Conservation (phyloP, 1,140 invertebrate species). For the Ooceraea biroi region DNA sequence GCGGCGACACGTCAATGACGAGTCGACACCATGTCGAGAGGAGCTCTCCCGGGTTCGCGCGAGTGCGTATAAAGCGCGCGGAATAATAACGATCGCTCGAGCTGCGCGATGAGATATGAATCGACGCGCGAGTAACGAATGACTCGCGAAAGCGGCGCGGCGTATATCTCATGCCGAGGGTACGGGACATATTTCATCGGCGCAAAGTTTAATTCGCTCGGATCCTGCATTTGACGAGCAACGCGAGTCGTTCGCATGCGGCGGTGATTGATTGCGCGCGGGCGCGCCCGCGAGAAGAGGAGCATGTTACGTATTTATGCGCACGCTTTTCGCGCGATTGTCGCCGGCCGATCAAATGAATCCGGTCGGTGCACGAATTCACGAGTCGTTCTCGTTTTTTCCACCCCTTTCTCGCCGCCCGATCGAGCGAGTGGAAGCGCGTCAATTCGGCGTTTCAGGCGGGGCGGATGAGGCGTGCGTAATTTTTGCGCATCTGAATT, state of each 20-base stretch:
- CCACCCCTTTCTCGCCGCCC: slow-evolving; percentile 32
- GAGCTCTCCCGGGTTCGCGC: neutral
- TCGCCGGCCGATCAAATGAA: slow-evolving; percentile 55
- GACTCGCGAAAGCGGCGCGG: slow-evolving; percentile 5
- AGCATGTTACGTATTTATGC: slow-evolving; percentile 63
- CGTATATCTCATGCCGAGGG: slow-evolving; percentile 43
- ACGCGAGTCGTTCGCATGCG: slow-evolving; percentile 45
- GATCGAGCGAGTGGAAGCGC: neutral
- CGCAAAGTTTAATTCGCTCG: slow-evolving; percentile 58
- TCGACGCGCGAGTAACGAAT: slow-evolving; percentile 47
- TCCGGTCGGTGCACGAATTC: slow-evolving; percentile 37
- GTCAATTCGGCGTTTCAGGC: slow-evolving; percentile 57
- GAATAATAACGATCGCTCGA: slow-evolving; percentile 8
- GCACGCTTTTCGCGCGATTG: slow-evolving; percentile 42
- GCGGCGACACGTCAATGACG: neutral
- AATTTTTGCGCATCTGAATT: slow-evolving; percentile 67
- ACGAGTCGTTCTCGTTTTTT: slow-evolving; percentile 19
- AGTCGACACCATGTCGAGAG: neutral
- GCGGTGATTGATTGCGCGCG: slow-evolving; percentile 54
- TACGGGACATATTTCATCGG: slow-evolving; percentile 42
- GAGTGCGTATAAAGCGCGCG: slow-evolving; percentile 7
- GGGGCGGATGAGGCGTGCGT: too few species aligned
- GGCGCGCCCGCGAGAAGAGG: slow-evolving; percentile 2
- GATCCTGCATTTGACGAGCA: slow-evolving; percentile 61
- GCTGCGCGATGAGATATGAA: slow-evolving; percentile 13